phyloP scores from a whole-genome alignment of 64 coral and sea anemone species.

The Cladopsammia gracilis region DNA sequence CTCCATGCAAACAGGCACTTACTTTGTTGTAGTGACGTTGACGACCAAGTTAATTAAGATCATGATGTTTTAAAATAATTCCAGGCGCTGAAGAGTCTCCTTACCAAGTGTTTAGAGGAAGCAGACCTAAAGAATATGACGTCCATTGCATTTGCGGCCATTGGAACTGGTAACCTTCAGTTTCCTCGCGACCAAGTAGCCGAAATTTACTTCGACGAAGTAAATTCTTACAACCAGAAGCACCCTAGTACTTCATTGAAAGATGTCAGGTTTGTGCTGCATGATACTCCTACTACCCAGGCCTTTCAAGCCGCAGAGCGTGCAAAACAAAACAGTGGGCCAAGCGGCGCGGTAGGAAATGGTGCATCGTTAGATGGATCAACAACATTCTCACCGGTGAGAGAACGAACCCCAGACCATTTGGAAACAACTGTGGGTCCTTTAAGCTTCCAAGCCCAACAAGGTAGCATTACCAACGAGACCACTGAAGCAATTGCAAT shows the following conservation, averaged over 20 bases:
- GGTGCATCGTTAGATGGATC: not conserved
- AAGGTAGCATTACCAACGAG: conserved; percentile 58
- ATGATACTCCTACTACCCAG: conserved; percentile 25
- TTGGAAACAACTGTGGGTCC: conserved; percentile 25
- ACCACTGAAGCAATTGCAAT: conserved; percentile 58
- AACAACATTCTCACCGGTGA: not conserved
- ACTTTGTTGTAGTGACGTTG: no score
- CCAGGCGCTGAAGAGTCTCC: not conserved
- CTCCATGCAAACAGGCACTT: no score
- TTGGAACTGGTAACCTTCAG: conserved; percentile 56
- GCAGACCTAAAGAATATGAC: not conserved
- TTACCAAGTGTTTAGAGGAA: conserved; percentile 54
- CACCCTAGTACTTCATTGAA: not conserved
- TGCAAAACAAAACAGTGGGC: not conserved
- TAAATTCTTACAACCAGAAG: conserved; percentile 22
- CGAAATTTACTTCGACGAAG: conserved; percentile 61
- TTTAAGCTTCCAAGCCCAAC: conserved; percentile 49
- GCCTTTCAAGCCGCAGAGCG: conserved; percentile 64
- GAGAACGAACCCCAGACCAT: conserved; percentile 4
- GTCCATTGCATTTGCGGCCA: conserved; percentile 76
- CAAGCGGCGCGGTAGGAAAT: not conserved
- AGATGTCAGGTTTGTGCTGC: conserved; percentile 61
- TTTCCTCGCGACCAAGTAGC: conserved; percentile 70
- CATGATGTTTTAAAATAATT: not conserved
- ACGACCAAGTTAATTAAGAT: no score